These are phyloP conservation scores for Anhinga rufa DNA, from an alignment of 2,113 vertebrate genomes.

Conservation along the genomic window DNA sequence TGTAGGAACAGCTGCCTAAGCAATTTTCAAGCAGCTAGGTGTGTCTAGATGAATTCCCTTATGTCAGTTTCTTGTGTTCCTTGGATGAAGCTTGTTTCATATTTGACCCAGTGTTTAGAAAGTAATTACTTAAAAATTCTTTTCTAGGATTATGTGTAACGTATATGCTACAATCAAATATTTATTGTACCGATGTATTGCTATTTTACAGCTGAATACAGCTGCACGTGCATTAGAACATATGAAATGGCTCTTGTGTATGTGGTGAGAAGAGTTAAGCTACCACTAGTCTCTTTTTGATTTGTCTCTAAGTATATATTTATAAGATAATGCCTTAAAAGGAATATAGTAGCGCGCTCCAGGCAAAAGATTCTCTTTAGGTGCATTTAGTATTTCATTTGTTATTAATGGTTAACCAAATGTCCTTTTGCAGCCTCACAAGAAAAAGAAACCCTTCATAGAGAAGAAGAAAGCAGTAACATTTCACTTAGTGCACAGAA, in stretches of 20 bases:
- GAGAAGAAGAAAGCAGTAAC: constrained; percentile 94
- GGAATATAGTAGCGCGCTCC: accelerated
- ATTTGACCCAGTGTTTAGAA: background rate
- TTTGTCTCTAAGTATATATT: background rate
- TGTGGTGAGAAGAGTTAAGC: background rate
- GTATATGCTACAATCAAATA: background rate
- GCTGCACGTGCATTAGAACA: background rate
- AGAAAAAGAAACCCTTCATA: constrained; percentile 94
- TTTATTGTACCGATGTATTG: background rate
- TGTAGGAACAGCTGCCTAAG: background rate
- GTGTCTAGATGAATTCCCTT: background rate
- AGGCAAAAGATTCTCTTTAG: background rate
- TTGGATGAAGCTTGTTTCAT: background rate
- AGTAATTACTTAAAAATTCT: background rate
- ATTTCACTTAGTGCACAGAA: constrained; percentile 95
- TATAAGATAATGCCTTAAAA: background rate
- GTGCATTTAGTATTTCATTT: background rate
- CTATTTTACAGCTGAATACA: background rate
- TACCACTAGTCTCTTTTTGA: background rate
- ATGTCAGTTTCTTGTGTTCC: background rate
- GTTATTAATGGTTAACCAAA: background rate
- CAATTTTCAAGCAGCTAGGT: background rate
- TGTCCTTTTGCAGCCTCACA: constrained; percentile 82
- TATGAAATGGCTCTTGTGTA: background rate
- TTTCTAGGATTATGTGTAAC: background rate